These are phyloP conservation scores for Galleria mellonella DNA, from an alignment of 1,140 invertebrate genomes.

Conservation along the genomic window DNA sequence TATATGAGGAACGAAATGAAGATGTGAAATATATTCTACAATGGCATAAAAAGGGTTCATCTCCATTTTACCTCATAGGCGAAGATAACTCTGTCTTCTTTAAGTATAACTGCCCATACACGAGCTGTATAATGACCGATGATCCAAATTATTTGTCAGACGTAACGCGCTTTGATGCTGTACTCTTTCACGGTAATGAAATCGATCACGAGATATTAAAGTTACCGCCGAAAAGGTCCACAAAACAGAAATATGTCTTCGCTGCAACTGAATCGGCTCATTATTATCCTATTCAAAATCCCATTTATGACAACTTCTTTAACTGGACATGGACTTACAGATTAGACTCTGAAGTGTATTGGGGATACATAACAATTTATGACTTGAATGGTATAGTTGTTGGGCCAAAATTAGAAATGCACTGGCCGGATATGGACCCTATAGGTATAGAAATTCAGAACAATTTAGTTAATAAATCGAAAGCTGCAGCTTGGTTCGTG, in stretches of 20 bases:
- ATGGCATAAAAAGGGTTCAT: neutral
- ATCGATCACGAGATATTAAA: constrained; percentile 17
- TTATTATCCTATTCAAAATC: constrained; percentile 35
- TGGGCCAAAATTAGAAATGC: constrained; percentile 40
- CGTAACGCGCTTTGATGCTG: constrained; percentile 31
- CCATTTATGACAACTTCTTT: constrained; percentile 56
- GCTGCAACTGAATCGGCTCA: constrained; percentile 47
- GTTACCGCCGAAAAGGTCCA: constrained; percentile 23
- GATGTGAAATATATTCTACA: neutral
- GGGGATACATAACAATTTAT: constrained; percentile 66
- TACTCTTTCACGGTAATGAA: constrained; percentile 40
- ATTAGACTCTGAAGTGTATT: constrained; percentile 78
- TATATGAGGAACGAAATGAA: too few species aligned
- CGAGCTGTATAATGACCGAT: constrained; percentile 39
- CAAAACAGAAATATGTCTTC: constrained; percentile 55
- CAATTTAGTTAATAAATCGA: constrained; percentile 38
- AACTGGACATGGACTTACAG: constrained; percentile 82
- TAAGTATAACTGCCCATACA: constrained; percentile 26
- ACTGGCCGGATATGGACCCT: constrained; percentile 36
- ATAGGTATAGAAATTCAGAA: constrained; percentile 19
- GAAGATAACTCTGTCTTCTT: constrained; percentile 28
- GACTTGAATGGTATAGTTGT: constrained; percentile 34
- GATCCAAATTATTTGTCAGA: constrained; percentile 20
- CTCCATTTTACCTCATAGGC: constrained; percentile 35
- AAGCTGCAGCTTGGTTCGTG: constrained; percentile 74